These are phyloP conservation scores for Cyanocitta stelleri DNA, from an alignment of 2,113 vertebrate genomes.

Conservation along the genomic window DNA sequence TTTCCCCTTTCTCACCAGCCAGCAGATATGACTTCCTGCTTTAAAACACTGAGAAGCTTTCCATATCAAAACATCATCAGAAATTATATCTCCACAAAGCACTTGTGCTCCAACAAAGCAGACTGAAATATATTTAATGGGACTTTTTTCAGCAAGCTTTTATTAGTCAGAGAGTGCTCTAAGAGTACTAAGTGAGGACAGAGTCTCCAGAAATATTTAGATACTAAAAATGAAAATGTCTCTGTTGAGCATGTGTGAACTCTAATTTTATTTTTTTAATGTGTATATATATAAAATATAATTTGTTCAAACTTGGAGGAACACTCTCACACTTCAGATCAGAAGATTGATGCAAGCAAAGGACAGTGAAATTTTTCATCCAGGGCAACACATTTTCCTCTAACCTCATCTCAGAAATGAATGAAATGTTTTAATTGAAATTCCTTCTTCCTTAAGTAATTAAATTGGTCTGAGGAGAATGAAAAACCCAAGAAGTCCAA, in stretches of 20 bases:
- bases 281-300: not conserved
- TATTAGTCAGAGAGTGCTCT: not conserved
- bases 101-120: not conserved
- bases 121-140: not conserved
- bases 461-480: not conserved
- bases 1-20: not conserved
- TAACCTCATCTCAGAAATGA: not conserved
- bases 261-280: not conserved
- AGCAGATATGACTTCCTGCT: not conserved
- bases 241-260: not conserved
- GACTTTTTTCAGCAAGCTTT: not conserved
- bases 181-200: not conserved
- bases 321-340: not conserved
- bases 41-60: not conserved
- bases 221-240: not conserved
- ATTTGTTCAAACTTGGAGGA: not conserved
- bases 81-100: not conserved
- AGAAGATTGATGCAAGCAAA: not conserved
- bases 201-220: constrained; percentile 13
- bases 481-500: not conserved
- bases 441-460: not conserved
- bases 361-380: not conserved
- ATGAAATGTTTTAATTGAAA: constrained; percentile 9
- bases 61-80: not conserved
- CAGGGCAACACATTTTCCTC: not conserved